Conservation (phyloP, 2,113 vertebrate genomes). For the Chaetodon auriga region DNA sequence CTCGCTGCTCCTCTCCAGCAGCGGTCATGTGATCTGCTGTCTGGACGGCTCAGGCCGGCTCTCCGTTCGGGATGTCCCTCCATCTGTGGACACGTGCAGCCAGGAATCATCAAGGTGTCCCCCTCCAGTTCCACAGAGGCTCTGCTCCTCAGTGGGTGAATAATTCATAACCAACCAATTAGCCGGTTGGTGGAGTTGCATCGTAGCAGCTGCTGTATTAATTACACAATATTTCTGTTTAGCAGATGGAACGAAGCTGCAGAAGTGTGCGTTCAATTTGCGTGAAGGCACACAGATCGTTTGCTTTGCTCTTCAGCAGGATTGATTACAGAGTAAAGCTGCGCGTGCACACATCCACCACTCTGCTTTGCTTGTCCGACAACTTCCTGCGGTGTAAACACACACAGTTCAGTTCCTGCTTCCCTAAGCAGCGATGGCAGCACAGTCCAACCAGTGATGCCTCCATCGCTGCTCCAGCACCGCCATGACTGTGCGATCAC, state of each 20-base stretch:
- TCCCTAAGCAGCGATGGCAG: background rate
- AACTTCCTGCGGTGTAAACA: background rate
- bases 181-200: slow-evolving; percentile 28
- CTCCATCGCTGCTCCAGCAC: background rate
- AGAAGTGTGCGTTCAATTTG: background rate
- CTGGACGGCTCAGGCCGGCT: background rate
- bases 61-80: background rate
- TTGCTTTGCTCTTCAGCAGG: background rate
- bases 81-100: slow-evolving; percentile 41
- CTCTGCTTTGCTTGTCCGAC: background rate
- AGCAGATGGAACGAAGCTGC: slow-evolving; percentile 21
- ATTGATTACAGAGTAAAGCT: slow-evolving; percentile 7
- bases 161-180: slow-evolving; percentile 64
- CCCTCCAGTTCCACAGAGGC: slow-evolving; percentile 1
- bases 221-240: slow-evolving; percentile 38
- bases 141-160: slow-evolving; percentile 32
- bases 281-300: slow-evolving; percentile 9
- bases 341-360: background rate
- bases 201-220: slow-evolving; percentile 30
- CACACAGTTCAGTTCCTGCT: background rate
- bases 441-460: background rate
- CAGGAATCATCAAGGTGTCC: slow-evolving; percentile 33
- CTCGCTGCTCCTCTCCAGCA: too few species aligned
- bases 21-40: background rate
- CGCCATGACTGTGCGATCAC: background rate